Base-by-base conservation (phyloP, 1,140 invertebrate genomes). In the Atta cephalotes region DNA sequence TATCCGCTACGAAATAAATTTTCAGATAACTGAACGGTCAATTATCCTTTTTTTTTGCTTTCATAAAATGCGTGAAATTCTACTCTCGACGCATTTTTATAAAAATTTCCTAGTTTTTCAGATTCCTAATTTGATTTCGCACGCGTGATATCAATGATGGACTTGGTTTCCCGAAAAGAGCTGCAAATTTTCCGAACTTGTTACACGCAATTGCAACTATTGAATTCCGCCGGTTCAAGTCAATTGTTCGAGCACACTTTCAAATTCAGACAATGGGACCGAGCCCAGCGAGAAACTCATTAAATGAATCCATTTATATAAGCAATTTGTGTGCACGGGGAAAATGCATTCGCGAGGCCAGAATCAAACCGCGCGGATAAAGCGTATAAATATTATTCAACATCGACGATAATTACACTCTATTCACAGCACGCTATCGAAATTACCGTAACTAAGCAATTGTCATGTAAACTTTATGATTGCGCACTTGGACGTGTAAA, bases 351-450 rank as follows among this genome's bases (percentile, higher is more conserved):
- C 56, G 39, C n/a, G 25, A 49, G 21, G 7, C 31, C 39, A 21
- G 58, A 85, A 74, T 81, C 66, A 81, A 81, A 81, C 51, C 6
- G 28, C 62, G 31, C 49, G 31, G 28, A 85, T 85, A 66, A 85
- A 85, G 14, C 74, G 51, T 66, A 78, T 85, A 85, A 65, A 85
- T 78, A 77, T 85, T 74, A 79, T 85, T 85, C 74, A 78, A 6
- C 74, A 35, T 85, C 71, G 39, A 63, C 72, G 10, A 85, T 85
- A 85, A 85, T 85, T 85, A 63, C 60, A 21, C 14, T n/a, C 70
- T 28, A 85, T 85, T 77, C 70, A 85, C n/a, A 45, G 60, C 31
- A 45, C 84, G 12, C n/a, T 21, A 28, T 76, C 28, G 74, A 56
- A 68, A 78, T 78, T 78, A 66, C 74, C 58, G 49, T 79, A 85